Evolutionary conservation across 2,888 invertebrate species (phyloP).

Genomic region (Globia sparganii): DNA sequence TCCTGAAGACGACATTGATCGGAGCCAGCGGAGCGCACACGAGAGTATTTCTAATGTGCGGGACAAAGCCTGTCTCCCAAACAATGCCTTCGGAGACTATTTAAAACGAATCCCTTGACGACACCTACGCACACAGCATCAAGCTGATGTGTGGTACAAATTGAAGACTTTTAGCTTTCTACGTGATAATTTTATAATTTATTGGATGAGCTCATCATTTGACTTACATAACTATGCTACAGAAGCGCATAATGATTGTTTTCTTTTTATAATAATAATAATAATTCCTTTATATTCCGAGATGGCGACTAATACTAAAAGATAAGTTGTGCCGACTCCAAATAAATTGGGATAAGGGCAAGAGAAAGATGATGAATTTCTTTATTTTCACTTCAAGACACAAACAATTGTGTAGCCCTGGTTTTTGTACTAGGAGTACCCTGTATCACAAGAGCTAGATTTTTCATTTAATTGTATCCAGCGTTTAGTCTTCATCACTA

Average conservation of each 20-base stretch:
- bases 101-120: constrained; percentile 86
- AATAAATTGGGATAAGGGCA: not conserved
- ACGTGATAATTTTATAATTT: not conserved
- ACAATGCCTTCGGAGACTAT: constrained; percentile 85
- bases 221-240: not conserved
- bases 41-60: constrained; percentile 80
- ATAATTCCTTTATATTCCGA: not conserved
- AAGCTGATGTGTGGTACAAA: constrained; percentile 69
- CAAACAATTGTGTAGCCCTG: not conserved
- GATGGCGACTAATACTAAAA: not conserved
- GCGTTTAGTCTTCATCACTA: not conserved
- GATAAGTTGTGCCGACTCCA: not conserved
- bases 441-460: not conserved
- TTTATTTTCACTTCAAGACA: not conserved
- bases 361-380: not conserved
- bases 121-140: constrained; percentile 81
- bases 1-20: constrained; percentile 87
- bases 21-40: constrained; percentile 82
- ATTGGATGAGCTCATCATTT: not conserved
- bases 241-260: not conserved
- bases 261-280: not conserved
- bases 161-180: constrained; percentile 20
- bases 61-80: constrained; percentile 81
- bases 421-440: not conserved
- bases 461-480: not conserved